phyloP scores from a whole-genome alignment of 2,888 invertebrate species.

The Leptopilina myrica region DNA sequence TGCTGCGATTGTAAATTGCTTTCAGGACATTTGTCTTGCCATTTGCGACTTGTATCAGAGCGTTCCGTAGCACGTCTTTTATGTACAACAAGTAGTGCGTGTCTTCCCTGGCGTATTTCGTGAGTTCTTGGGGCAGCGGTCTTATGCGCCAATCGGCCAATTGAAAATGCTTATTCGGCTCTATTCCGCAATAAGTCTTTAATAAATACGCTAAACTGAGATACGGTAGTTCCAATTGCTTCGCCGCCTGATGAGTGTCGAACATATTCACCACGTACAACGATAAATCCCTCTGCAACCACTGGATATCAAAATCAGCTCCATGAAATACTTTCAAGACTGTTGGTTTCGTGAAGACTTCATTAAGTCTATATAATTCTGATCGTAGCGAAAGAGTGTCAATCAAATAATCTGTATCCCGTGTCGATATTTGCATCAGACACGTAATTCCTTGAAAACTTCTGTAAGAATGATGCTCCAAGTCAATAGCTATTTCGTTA shows the following conservation, averaged over 20 bases:
- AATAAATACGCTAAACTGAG: slow-evolving; percentile 89
- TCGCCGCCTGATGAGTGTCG: slow-evolving; percentile 94
- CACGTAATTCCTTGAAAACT: slow-evolving; percentile 97
- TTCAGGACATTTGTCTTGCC: slow-evolving; percentile 82
- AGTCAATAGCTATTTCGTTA: slow-evolving; percentile 91
- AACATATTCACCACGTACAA: slow-evolving; percentile 98
- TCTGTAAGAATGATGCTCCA: slow-evolving; percentile 95
- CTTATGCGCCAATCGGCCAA: slow-evolving; percentile 83
- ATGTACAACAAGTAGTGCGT: slow-evolving; percentile 96
- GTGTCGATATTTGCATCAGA: slow-evolving; percentile 94
- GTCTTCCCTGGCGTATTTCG: slow-evolving; percentile 93
- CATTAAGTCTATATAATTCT: slow-evolving; percentile 89
- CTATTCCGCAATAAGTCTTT: slow-evolving; percentile 86
- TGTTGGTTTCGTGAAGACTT: slow-evolving; percentile 92
- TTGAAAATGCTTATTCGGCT: slow-evolving; percentile 93
- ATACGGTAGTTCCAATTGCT: slow-evolving; percentile 83
- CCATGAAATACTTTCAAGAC: slow-evolving; percentile 98
- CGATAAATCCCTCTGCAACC: slow-evolving; percentile 97
- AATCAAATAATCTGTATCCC: slow-evolving; percentile 89
- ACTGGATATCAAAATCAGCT: slow-evolving; percentile 86
- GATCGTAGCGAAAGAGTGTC: slow-evolving; percentile 92
- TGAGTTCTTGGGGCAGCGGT: slow-evolving; percentile 89
- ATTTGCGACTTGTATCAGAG: slow-evolving; percentile 83
- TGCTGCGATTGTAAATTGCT: slow-evolving; percentile 86
- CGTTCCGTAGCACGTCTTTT: slow-evolving; percentile 87